Percentiles rank a stretch among this genome's conserved stretches.
Evolutionary conservation across 1,140 invertebrate species (phyloP).

Genomic region (Plectrocnemia conspersa): DNA sequence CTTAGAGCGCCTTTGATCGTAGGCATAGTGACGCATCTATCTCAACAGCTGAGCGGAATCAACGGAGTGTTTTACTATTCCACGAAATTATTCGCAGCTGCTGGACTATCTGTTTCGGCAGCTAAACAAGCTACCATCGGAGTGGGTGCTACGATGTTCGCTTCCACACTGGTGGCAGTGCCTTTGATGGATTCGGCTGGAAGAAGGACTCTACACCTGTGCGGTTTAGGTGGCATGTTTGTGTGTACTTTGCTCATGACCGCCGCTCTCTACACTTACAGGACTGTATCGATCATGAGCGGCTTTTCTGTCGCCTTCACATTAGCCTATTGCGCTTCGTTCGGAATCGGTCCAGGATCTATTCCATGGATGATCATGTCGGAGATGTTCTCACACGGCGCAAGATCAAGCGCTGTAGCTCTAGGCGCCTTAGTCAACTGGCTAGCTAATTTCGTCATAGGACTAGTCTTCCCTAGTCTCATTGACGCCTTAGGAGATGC

Average conservation of each 20-base stretch:
- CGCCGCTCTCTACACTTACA: conserved; percentile 60
- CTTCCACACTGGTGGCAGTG: conserved; percentile 89
- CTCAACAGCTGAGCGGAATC: conserved; percentile 92
- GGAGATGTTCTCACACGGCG: conserved; percentile 91
- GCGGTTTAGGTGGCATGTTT: conserved; percentile 87
- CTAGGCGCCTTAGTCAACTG: conserved; percentile 93
- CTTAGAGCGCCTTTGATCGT: conserved; percentile 81
- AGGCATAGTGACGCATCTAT: conserved; percentile 90
- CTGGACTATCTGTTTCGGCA: conserved; percentile 70
- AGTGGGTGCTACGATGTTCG: conserved; percentile 87
- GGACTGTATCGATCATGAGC: conserved; percentile 54
- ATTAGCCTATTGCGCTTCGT: conserved; percentile 85
- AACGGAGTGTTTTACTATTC: conserved; percentile 95
- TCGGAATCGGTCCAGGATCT: conserved; percentile 87
- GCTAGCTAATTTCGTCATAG: conserved; percentile 91
- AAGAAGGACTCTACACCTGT: conserved; percentile 79
- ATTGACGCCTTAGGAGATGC: conserved; percentile 79
- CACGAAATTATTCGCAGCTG: conserved; percentile 72
- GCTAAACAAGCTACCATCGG: conserved; percentile 86
- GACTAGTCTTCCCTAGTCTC: conserved; percentile 80
- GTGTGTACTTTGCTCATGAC: conserved; percentile 90
- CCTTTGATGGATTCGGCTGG: conserved; percentile 89
- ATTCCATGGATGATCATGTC: conserved; percentile 98
- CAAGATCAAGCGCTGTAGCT: conserved; percentile 88
- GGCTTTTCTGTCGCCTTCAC: conserved; percentile 80